These are phyloP conservation scores for Pseudomyrmex concolor DNA, from an alignment of 1,140 invertebrate genomes.

Conservation along the genomic window DNA sequence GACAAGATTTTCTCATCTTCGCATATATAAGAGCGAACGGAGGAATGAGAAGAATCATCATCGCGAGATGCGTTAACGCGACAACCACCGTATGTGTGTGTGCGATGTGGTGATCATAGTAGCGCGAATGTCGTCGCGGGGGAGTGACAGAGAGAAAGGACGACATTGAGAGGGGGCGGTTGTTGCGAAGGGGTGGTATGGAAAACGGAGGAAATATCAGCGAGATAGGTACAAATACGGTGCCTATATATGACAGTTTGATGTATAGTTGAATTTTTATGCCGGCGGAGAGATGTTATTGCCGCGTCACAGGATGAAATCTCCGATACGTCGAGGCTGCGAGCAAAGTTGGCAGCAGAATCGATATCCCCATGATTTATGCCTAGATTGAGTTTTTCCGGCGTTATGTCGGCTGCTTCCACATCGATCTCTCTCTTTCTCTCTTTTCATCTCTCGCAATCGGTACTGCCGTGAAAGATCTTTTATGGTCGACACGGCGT, in stretches of 20 bases:
- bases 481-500: slow-evolving; percentile 1
- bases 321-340: slow-evolving; percentile 72
- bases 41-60: neutral
- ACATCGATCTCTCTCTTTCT: slow-evolving; percentile 50
- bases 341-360: slow-evolving; percentile 73
- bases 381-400: slow-evolving; percentile 77
- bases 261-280: slow-evolving; percentile 80
- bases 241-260: slow-evolving; percentile 77
- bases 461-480: slow-evolving; percentile 21
- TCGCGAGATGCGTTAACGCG: slow-evolving; percentile 2
- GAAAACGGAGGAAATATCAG: slow-evolving; percentile 61
- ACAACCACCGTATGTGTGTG: slow-evolving; percentile 29
- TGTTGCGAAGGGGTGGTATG: slow-evolving; percentile 2
- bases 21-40: no score
- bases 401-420: slow-evolving; percentile 22
- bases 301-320: slow-evolving; percentile 77
- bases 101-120: slow-evolving; percentile 12
- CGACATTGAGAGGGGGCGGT: neutral
- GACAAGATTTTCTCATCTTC: neutral
- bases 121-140: neutral
- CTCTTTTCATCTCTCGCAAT: neutral
- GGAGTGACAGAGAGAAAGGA: slow-evolving; percentile 36
- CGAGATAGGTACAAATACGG: slow-evolving; percentile 76
- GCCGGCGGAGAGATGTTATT: slow-evolving; percentile 77
- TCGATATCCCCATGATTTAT: slow-evolving; percentile 75